phyloP scores from a whole-genome alignment of 30 jellyfish, hydroid and myxozoan genomes.

The Haliclystus octoradiatus region DNA sequence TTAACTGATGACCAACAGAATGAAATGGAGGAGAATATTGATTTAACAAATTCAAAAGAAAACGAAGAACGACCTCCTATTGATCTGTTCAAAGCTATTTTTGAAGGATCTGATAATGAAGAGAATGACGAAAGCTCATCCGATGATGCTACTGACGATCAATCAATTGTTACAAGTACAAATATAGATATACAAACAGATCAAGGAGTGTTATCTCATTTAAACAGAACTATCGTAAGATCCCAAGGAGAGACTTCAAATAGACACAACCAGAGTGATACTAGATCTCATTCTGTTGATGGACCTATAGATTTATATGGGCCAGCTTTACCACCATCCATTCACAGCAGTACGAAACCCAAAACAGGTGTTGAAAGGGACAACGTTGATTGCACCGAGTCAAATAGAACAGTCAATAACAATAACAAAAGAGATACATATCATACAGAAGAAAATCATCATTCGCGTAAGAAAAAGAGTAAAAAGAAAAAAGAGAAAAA shows the following conservation, averaged over 20 bases:
- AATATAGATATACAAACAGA: neutral
- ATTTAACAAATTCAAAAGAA: neutral
- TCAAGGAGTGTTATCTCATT: neutral
- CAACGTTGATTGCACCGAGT: neutral
- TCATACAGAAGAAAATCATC: neutral
- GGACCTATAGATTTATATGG: neutral
- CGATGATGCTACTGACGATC: neutral
- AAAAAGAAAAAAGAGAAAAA: too few species aligned
- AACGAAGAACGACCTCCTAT: constrained; percentile 38
- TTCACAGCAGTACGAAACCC: neutral
- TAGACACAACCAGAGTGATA: neutral
- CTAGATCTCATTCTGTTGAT: neutral
- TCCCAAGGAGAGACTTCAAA: neutral
- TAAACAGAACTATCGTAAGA: too few species aligned
- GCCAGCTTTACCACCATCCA: neutral
- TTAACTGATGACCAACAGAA: too few species aligned
- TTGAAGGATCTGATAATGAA: constrained; percentile 45
- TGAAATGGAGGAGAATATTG: neutral
- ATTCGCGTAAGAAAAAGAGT: neutral
- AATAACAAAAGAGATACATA: neutral
- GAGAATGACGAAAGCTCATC: neutral
- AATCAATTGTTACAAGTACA: neutral
- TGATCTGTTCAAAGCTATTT: constrained; percentile 87
- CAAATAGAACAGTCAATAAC: too few species aligned
- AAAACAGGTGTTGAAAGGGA: neutral